Evolutionary conservation across 2,113 vertebrate genomes (phyloP).

Genomic region (Heterotis niloticus): DNA sequence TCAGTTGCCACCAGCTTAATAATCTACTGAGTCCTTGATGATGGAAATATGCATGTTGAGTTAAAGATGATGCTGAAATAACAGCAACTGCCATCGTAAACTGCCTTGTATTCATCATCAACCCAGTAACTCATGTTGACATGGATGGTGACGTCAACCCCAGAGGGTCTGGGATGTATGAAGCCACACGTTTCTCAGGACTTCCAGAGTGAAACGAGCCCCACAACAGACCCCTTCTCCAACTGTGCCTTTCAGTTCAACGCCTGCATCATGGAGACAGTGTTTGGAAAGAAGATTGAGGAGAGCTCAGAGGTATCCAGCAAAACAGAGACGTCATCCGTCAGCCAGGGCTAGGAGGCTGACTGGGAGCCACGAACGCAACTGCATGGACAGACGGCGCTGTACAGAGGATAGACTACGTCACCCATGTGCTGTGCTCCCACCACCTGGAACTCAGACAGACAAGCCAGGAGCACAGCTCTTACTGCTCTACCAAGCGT

Average conservation of each 20-base stretch:
- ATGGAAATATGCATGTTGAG: too few relatives aligned
- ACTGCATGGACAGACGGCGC: neutral
- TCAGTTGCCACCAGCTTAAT: too few relatives aligned
- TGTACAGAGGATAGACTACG: neutral
- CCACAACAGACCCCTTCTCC: neutral
- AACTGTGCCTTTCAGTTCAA: slow-evolving; percentile 60
- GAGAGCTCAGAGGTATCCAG: slow-evolving; percentile 63
- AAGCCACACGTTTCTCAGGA: too few relatives aligned
- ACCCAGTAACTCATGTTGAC: too few relatives aligned
- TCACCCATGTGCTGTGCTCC: neutral
- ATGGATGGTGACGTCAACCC: too few relatives aligned
- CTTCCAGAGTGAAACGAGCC: too few relatives aligned
- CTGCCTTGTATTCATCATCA: too few relatives aligned
- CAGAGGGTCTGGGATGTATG: too few relatives aligned
- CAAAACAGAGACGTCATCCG: slow-evolving; percentile 67
- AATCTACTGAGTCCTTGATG: too few relatives aligned
- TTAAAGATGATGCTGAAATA: too few relatives aligned
- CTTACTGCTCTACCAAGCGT: neutral
- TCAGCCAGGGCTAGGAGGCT: slow-evolving; percentile 48
- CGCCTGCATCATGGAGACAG: slow-evolving; percentile 72
- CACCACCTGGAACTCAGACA: neutral
- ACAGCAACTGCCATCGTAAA: too few relatives aligned
- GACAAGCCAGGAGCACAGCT: neutral
- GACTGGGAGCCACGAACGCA: neutral
- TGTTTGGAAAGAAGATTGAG: slow-evolving; percentile 65